These are phyloP conservation scores for Sebastes iracundus DNA, from an alignment of 2,797 vertebrate genomes.

Conservation along the genomic window DNA sequence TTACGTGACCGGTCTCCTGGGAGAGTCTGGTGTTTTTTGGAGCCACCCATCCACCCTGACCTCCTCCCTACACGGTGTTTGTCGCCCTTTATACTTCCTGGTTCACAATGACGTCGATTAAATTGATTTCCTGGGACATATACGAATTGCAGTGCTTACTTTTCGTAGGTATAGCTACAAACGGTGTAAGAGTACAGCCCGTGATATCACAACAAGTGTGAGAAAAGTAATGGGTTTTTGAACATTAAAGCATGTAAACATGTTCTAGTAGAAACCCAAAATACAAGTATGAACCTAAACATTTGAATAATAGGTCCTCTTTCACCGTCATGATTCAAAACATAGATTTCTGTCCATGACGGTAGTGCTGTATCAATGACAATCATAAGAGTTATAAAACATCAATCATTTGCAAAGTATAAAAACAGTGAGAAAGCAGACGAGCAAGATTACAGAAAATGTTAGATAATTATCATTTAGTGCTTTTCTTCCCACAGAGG, in stretches of 20 bases:
- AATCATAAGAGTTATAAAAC: neutral
- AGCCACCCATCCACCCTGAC: no score
- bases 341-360: neutral
- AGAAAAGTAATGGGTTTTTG: no score
- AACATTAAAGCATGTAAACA: neutral
- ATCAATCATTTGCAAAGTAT: neutral
- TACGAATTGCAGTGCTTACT: no score
- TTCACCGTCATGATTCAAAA: neutral
- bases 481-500: slow-evolving; percentile 80
- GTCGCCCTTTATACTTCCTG: no score
- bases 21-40: no score
- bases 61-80: no score
- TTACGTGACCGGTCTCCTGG: no score
- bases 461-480: neutral
- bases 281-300: neutral
- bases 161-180: no score
- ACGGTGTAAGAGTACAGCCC: no score
- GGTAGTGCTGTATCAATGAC: neutral
- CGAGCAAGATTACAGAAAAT: neutral
- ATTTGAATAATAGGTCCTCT: neutral
- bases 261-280: neutral
- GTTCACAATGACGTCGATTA: no score
- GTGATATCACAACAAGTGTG: no score
- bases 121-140: no score
- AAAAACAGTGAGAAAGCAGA: neutral